Evolutionary conservation across 2,113 vertebrate species (phyloP).

Genomic region (Microcebus griseorufus): DNA sequence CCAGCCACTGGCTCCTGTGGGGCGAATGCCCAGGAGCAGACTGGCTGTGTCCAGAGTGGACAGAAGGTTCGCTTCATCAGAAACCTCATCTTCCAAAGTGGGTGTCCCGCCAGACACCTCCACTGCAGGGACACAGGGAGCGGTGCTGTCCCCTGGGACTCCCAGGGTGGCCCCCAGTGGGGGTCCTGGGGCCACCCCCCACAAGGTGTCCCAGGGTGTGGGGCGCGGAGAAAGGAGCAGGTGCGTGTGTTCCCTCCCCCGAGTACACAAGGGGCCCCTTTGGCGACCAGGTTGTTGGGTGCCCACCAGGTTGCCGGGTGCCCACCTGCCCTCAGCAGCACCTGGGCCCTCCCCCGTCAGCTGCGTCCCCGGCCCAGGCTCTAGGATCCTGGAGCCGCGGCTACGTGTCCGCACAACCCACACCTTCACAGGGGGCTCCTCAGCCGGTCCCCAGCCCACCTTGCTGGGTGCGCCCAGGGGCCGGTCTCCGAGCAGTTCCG

Average conservation of each 20-base stretch:
- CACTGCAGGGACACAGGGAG: background rate
- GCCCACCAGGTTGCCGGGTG: background rate
- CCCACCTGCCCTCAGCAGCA: background rate
- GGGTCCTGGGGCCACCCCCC: background rate
- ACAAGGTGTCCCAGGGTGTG: background rate
- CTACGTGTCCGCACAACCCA: background rate
- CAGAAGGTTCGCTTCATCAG: background rate
- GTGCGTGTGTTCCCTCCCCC: background rate
- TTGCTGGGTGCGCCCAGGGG: no score
- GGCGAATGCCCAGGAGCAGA: background rate
- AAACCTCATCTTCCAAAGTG: background rate
- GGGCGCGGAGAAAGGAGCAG: background rate
- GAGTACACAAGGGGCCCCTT: background rate
- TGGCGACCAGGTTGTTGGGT: background rate
- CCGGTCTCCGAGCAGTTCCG: background rate
- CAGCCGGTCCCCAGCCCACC: background rate
- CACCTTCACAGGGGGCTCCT: no score
- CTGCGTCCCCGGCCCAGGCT: background rate
- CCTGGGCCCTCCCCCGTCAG: background rate
- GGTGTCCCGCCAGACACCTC: rapidly evolving
- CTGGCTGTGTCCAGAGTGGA: background rate
- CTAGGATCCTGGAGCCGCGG: background rate
- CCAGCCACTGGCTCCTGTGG: no score
- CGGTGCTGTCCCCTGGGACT: background rate
- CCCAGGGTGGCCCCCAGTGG: rapidly evolving